Conservation (phyloP, 2,797 vertebrate genomes). For the Streptopelia turtur region DNA sequence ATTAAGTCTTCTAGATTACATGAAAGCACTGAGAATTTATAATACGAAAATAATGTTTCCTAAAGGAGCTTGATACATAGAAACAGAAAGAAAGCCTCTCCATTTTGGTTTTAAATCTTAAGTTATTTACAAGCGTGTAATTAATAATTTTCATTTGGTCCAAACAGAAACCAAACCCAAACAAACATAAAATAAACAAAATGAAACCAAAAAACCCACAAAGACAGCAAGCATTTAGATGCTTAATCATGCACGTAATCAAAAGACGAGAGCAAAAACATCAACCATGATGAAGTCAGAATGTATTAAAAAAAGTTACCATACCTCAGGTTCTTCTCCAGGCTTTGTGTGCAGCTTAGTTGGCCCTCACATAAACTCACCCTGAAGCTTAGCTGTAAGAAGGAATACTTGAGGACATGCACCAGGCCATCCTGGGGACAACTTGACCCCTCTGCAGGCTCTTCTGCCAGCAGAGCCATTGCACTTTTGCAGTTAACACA, state of each 20-base stretch:
- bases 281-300: background rate
- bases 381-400: background rate
- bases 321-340: conserved; percentile 6
- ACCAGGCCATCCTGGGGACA: background rate
- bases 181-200: background rate
- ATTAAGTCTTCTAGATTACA: background rate
- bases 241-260: background rate
- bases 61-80: background rate
- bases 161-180: conserved; percentile 8
- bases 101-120: background rate
- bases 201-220: background rate
- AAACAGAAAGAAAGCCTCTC: background rate
- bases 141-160: background rate
- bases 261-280: background rate
- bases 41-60: background rate
- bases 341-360: background rate
- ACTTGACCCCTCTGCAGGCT: background rate
- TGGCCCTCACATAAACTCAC: background rate
- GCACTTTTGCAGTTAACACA: accelerated
- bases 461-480: background rate
- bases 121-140: background rate
- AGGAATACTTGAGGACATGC: accelerated
- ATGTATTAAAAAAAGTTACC: background rate
- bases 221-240: background rate
- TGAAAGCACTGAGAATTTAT: background rate